Evolutionary conservation across 2,888 invertebrate species (phyloP).

Genomic region (Erebia aethiops): DNA sequence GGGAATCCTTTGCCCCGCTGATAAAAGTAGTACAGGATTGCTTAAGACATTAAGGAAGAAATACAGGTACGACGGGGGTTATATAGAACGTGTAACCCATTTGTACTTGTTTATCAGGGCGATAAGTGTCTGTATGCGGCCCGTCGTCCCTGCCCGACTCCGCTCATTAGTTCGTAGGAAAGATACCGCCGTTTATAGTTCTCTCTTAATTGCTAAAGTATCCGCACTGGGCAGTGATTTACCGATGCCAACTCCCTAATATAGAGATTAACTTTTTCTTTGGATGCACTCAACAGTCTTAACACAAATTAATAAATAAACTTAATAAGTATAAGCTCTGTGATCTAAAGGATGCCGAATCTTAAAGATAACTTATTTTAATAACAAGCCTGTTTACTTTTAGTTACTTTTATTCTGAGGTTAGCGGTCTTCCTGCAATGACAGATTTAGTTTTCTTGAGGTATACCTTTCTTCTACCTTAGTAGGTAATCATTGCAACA

Average conservation of each 20-base stretch:
- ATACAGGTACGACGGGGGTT: conserved; percentile 65
- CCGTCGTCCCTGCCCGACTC: conserved; percentile 59
- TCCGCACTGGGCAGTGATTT: conserved; percentile 60
- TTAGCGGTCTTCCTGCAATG: too few species aligned
- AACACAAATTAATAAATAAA: conserved; percentile 18
- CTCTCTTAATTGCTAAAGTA: conserved; percentile 73
- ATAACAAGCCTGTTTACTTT: background rate
- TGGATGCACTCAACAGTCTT: background rate
- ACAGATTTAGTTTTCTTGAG: too few species aligned
- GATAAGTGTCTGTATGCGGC: conserved; percentile 70
- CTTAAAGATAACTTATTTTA: too few species aligned
- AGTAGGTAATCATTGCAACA: background rate
- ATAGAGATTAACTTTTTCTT: conserved; percentile 42
- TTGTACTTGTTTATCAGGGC: conserved; percentile 78
- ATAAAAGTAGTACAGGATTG: conserved; percentile 67
- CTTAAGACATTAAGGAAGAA: conserved; percentile 71
- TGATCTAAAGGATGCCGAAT: too few species aligned
- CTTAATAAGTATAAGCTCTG: background rate
- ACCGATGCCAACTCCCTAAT: conserved; percentile 52
- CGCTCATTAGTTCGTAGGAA: conserved; percentile 69
- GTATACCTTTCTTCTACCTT: too few species aligned
- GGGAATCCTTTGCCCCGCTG: conserved; percentile 60
- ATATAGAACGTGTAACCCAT: conserved; percentile 70
- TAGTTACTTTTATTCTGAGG: too few species aligned
- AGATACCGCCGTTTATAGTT: conserved; percentile 68